phyloP scores from a whole-genome alignment of 1,140 invertebrate genomes.

The Dryas iulia region DNA sequence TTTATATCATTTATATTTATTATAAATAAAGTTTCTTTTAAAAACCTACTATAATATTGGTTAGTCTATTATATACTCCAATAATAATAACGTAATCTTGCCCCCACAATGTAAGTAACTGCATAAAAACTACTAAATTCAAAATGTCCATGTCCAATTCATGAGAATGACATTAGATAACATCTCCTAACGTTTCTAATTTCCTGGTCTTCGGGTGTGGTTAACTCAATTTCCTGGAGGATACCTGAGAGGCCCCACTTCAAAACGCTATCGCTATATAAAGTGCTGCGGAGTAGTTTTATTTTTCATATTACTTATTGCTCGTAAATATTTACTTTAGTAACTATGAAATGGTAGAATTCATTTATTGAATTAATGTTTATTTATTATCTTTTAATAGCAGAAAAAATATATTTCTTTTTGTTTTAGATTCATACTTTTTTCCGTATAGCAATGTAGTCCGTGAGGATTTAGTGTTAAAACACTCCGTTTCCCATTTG shows the following conservation, averaged over 20 bases:
- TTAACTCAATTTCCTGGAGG: slow-evolving; percentile 76
- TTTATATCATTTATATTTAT: too few species aligned
- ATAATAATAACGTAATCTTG: too few species aligned
- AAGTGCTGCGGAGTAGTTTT: background rate
- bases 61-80: too few species aligned
- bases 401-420: too few species aligned
- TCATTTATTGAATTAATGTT: background rate
- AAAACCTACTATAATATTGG: too few species aligned
- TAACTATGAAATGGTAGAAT: background rate
- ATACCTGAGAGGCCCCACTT: slow-evolving; percentile 16
- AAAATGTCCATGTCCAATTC: slow-evolving; percentile 17
- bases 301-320: background rate
- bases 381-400: background rate
- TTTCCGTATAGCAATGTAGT: too few species aligned
- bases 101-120: too few species aligned
- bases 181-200: slow-evolving; percentile 76
- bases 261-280: slow-evolving; percentile 1
- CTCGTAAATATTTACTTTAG: background rate
- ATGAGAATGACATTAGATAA: slow-evolving; percentile 70
- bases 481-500: too few species aligned
- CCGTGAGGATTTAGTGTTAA: too few species aligned
- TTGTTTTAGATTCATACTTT: too few species aligned
- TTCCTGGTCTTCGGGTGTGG: slow-evolving; percentile 73
- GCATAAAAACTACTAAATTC: background rate
- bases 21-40: too few species aligned